A percentile compares a stretch with the other conserved stretches of the same genome.
Evolutionary conservation across 2,113 vertebrate species (phyloP).

Genomic region (Gymnorhina tibicen): DNA sequence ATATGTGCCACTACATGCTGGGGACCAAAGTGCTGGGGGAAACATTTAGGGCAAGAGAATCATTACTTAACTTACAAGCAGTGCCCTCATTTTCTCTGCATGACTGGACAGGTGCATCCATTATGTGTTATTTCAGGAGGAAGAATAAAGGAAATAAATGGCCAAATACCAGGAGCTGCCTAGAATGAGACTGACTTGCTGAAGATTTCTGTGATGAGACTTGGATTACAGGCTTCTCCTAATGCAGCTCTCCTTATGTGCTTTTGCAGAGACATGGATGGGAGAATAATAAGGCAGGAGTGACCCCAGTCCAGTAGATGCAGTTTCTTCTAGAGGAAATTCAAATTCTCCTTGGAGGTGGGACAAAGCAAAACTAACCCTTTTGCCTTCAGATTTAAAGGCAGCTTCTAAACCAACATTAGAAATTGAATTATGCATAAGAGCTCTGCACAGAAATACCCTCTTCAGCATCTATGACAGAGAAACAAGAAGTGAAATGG

Average conservation of each 20-base stretch:
- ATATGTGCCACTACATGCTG: neutral
- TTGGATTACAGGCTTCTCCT: slow-evolving; percentile 30
- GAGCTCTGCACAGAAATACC: neutral
- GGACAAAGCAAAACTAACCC: neutral
- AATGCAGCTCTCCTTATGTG: neutral
- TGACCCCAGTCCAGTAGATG: neutral
- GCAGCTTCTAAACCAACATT: neutral
- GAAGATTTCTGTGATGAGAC: slow-evolving; percentile 9
- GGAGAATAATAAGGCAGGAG: neutral
- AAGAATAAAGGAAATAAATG: slow-evolving; percentile 50
- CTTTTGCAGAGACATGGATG: neutral
- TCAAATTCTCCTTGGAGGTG: neutral
- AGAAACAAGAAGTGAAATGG: neutral
- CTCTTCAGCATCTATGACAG: neutral
- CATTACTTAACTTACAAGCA: slow-evolving; percentile 48
- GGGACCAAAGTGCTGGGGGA: neutral
- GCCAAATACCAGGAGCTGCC: neutral
- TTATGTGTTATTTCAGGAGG: slow-evolving; percentile 44
- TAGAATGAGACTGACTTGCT: neutral
- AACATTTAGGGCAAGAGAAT: slow-evolving; percentile 13
- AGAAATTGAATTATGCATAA: neutral
- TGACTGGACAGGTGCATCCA: slow-evolving; percentile 39
- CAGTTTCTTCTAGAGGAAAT: neutral
- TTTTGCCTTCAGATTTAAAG: neutral
- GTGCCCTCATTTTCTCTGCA: slow-evolving; percentile 31